Conservation (phyloP, 2,113 vertebrate genomes). For the Vireo altiloquus region DNA sequence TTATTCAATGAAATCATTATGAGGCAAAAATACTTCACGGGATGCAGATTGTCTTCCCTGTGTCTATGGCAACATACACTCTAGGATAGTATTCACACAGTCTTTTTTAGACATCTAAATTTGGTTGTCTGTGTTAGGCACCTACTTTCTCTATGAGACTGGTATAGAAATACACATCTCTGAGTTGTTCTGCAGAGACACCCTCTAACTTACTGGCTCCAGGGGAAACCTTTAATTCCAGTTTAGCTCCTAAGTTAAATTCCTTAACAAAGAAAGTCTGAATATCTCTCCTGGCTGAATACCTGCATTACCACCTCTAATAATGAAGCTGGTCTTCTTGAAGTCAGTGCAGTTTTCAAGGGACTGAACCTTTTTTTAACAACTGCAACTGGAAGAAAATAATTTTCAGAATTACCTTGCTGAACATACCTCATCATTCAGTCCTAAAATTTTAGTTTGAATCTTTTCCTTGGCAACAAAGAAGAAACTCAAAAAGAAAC, state of each 20-base stretch:
- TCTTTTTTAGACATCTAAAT: conserved; percentile 12
- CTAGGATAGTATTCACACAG: background rate
- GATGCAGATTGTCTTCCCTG: background rate
- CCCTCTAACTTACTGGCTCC: background rate
- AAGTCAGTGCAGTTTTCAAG: background rate
- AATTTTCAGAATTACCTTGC: background rate
- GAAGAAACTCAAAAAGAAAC: background rate
- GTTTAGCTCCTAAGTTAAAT: background rate
- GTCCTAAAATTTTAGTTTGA: background rate
- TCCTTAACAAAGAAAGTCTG: background rate
- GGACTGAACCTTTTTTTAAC: background rate
- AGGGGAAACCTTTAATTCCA: background rate
- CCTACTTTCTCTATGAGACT: background rate
- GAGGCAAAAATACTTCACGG: background rate
- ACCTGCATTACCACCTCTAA: background rate
- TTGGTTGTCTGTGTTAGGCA: background rate
- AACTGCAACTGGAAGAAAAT: background rate
- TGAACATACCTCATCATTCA: background rate
- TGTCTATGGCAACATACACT: conserved; percentile 27
- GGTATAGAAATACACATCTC: background rate
- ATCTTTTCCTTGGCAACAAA: background rate
- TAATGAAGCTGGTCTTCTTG: background rate
- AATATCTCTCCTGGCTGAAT: background rate
- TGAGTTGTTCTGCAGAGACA: background rate
- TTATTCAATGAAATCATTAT: conserved; percentile 2